These are phyloP conservation scores for Planiliza haematocheilus DNA, from an alignment of 2,113 vertebrate genomes.

Conservation along the genomic window DNA sequence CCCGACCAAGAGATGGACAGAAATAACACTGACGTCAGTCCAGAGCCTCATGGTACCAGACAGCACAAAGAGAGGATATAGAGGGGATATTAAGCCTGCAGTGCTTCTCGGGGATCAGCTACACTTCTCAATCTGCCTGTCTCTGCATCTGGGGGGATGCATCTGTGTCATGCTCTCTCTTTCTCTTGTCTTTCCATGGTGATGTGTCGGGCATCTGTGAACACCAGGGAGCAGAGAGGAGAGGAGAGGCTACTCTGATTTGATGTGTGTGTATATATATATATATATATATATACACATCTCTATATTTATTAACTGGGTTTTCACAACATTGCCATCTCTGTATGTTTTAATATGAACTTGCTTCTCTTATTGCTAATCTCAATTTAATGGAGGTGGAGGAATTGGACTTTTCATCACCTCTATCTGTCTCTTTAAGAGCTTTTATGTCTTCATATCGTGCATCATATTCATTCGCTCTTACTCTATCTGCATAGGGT, in stretches of 20 bases:
- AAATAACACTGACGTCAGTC: slow-evolving; percentile 77
- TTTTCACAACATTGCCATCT: not conserved
- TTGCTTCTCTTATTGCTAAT: too few species aligned
- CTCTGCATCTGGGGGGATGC: slow-evolving; percentile 37
- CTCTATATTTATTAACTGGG: not conserved
- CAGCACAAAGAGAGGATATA: slow-evolving; percentile 49
- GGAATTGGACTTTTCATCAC: not conserved
- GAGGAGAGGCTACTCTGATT: slow-evolving; percentile 47
- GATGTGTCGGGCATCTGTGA: slow-evolving; percentile 73
- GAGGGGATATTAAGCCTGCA: slow-evolving; percentile 64
- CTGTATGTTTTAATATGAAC: not conserved
- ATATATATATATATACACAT: too few species aligned
- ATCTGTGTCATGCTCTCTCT: slow-evolving; percentile 59
- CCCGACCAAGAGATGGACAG: slow-evolving; percentile 71
- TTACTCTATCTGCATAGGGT: too few species aligned
- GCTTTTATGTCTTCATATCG: not conserved
- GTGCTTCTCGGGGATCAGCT: slow-evolving; percentile 70
- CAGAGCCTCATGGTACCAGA: slow-evolving; percentile 36
- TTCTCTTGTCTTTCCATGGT: slow-evolving; percentile 64
- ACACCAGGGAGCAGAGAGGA: slow-evolving; percentile 45
- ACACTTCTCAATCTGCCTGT: slow-evolving; percentile 67
- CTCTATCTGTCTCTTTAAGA: not conserved
- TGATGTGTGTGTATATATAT: slow-evolving; percentile 15
- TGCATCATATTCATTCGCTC: not conserved
- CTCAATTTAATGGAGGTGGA: too few species aligned